A percentile compares a stretch with the other conserved stretches of the same genome.
Conservation (phyloP, 2,113 vertebrate species). For the Epinephelus fuscoguttatus region DNA sequence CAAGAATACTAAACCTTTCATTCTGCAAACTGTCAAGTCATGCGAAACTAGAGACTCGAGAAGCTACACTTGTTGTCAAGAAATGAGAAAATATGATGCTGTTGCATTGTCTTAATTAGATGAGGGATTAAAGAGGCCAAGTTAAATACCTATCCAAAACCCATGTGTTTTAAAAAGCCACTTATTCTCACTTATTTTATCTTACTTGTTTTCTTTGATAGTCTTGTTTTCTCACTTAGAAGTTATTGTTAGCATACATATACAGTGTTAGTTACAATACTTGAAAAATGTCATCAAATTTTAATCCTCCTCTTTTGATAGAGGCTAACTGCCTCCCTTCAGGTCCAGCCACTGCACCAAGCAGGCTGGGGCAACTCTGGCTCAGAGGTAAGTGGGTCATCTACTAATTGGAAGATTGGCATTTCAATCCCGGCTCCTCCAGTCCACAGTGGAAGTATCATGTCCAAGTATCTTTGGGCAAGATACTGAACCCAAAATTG, state of each 20-base stretch:
- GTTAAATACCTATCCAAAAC: neutral
- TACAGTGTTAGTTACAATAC: neutral
- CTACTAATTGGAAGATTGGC: too few species aligned
- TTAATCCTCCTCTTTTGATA: neutral
- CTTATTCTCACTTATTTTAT: neutral
- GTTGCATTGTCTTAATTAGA: neutral
- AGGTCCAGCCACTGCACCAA: neutral
- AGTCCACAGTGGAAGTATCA: too few species aligned
- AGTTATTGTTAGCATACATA: neutral
- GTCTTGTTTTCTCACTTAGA: neutral
- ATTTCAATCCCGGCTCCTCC: too few species aligned
- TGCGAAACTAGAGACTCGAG: conserved; percentile 19
- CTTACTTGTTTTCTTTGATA: too few species aligned
- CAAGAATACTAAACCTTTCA: conserved; percentile 5
- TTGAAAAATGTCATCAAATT: neutral
- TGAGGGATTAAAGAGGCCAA: neutral
- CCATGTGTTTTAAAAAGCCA: neutral
- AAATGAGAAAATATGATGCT: conserved; percentile 8
- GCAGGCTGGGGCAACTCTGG: too few species aligned
- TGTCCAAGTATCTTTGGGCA: too few species aligned
- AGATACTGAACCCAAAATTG: too few species aligned
- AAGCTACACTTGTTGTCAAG: conserved; percentile 2
- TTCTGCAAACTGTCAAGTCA: conserved; percentile 39
- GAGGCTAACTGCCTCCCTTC: neutral
- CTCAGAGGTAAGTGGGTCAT: too few species aligned